Evolutionary conservation across 1,140 invertebrate genomes (phyloP).

Genomic region (Meloidogyne floridensis): DNA sequence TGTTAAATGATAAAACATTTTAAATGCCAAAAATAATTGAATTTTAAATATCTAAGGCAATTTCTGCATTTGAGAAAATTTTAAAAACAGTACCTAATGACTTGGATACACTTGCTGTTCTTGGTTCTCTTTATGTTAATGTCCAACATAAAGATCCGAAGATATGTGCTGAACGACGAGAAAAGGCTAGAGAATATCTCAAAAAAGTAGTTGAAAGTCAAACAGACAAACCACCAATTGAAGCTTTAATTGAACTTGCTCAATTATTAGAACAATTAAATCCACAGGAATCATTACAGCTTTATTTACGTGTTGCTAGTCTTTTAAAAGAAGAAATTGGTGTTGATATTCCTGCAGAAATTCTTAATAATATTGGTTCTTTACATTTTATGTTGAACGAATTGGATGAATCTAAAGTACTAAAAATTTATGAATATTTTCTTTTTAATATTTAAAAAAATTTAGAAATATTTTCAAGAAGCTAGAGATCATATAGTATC

Average conservation of each 20-base stretch:
- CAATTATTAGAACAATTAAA: constrained; percentile 77
- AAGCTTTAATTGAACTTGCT: constrained; percentile 97
- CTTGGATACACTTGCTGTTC: constrained; percentile 98
- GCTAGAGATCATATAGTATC: constrained; percentile 82
- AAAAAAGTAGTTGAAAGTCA: constrained; percentile 88
- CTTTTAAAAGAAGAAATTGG: constrained; percentile 90
- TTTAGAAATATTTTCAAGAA: constrained; percentile 69
- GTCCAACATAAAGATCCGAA: constrained; percentile 69
- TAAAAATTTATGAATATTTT: neutral
- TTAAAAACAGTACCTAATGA: constrained; percentile 94
- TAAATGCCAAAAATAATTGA: too few relatives aligned
- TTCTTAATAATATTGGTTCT: constrained; percentile 94
- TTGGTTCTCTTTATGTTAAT: constrained; percentile 90
- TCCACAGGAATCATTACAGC: constrained; percentile 75
- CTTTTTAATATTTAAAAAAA: constrained; percentile 18
- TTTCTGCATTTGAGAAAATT: constrained; percentile 97
- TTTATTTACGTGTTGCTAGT: constrained; percentile 88
- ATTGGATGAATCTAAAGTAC: constrained; percentile 67
- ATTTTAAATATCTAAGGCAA: constrained; percentile 74
- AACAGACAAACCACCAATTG: constrained; percentile 84
- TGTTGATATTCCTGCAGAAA: constrained; percentile 92
- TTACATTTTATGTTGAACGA: constrained; percentile 77
- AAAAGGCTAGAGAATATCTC: constrained; percentile 72
- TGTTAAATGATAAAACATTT: too few relatives aligned
- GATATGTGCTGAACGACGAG: constrained; percentile 74